phyloP scores from a whole-genome alignment of 2,113 vertebrate species.

The Aegotheles bennettii region DNA sequence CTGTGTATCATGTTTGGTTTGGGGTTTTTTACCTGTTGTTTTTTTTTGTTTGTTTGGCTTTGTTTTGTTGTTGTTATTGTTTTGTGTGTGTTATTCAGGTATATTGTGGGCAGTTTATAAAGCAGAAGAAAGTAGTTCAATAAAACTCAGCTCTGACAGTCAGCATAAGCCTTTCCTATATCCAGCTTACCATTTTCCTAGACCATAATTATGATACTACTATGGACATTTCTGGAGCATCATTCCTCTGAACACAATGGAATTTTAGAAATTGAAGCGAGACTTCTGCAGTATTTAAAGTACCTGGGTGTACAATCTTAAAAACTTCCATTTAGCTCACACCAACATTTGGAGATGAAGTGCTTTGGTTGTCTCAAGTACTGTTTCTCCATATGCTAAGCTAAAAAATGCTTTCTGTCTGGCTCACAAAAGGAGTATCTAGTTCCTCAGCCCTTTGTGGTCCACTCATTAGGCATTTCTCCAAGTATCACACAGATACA shows the following conservation, averaged over 20 bases:
- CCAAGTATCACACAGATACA: background rate
- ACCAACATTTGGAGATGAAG: background rate
- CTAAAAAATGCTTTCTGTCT: background rate
- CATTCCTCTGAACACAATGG: background rate
- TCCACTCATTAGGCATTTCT: background rate
- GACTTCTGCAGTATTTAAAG: background rate
- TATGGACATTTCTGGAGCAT: background rate
- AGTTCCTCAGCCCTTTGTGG: background rate
- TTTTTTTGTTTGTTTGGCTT: background rate
- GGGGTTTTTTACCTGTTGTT: rapidly evolving
- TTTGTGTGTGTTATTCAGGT: background rate
- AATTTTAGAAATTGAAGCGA: background rate
- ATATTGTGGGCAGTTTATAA: background rate
- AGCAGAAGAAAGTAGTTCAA: background rate
- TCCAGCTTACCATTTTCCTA: background rate
- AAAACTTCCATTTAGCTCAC: background rate
- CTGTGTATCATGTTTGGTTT: background rate
- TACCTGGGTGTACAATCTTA: background rate
- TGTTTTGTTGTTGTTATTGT: background rate
- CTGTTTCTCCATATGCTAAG: background rate
- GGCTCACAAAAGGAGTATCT: background rate
- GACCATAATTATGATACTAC: background rate
- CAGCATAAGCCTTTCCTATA: background rate
- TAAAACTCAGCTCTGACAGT: background rate
- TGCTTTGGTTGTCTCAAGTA: background rate